Percentiles rank a stretch among this genome's conserved stretches.
Conservation (phyloP, 2,797 vertebrate genomes). For the Lophius americanus region DNA sequence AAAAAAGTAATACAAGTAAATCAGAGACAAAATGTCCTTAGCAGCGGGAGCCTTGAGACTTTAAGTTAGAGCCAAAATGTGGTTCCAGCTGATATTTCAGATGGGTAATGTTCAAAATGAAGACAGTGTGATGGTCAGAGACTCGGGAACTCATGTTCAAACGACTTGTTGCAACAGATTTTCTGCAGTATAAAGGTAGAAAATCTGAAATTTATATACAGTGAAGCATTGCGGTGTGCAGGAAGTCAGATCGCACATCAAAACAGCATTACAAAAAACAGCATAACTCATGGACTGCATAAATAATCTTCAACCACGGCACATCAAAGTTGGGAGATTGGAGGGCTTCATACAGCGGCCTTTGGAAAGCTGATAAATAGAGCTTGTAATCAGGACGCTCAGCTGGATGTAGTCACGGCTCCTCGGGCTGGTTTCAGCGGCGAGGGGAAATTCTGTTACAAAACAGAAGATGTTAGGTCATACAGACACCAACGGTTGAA, state of each 20-base stretch:
- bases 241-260: slow-evolving; percentile 18
- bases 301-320: slow-evolving; percentile 31
- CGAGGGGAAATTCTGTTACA: slow-evolving; percentile 12
- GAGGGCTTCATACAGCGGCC: slow-evolving; percentile 4
- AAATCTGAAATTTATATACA: slow-evolving; percentile 21
- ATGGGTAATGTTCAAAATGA: slow-evolving; percentile 4
- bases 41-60: slow-evolving; percentile 10
- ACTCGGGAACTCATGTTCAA: background rate
- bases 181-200: slow-evolving; percentile 12
- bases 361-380: slow-evolving; percentile 42
- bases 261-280: slow-evolving; percentile 32
- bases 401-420: slow-evolving; percentile 23
- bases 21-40: slow-evolving; percentile 39
- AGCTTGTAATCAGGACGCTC: slow-evolving; percentile 50
- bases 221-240: slow-evolving; percentile 9
- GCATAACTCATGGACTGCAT: slow-evolving; percentile 15
- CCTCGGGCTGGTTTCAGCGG: slow-evolving; percentile 26
- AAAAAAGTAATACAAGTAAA: slow-evolving; percentile 29
- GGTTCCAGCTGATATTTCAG: slow-evolving; percentile 1
- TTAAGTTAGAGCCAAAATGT: slow-evolving; percentile 18
- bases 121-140: slow-evolving; percentile 5
- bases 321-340: slow-evolving; percentile 32
- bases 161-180: background rate
- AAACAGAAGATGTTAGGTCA: slow-evolving; percentile 13
- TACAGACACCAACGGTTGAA: slow-evolving; percentile 41